Conservation (phyloP, 2,113 vertebrate genomes). For the Ia io region DNA sequence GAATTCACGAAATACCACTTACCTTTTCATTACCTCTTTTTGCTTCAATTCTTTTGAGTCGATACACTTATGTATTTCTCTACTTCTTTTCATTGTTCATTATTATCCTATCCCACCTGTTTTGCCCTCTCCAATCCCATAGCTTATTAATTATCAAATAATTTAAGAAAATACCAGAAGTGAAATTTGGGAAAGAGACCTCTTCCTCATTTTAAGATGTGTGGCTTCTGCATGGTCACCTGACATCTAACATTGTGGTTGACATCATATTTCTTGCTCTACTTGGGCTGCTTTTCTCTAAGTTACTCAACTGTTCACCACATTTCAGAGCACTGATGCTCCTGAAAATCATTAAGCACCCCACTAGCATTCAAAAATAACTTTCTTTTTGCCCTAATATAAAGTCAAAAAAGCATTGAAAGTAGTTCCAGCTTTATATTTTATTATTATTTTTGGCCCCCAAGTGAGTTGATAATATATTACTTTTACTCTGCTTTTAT, state of each 20-base stretch:
- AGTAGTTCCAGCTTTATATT: background rate
- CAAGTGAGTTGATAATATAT: conserved; percentile 42
- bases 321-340: background rate
- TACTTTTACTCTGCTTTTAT: conserved; percentile 34
- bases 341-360: background rate
- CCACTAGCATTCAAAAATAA: background rate
- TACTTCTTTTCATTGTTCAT: background rate
- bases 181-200: background rate
- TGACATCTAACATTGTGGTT: background rate
- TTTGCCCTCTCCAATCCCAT: background rate
- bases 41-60: background rate
- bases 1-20: background rate
- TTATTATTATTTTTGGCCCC: background rate
- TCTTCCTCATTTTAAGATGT: background rate
- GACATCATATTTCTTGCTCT: background rate
- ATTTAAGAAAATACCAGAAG: background rate
- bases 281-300: background rate
- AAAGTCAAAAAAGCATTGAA: conserved; percentile 5
- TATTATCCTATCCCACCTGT: background rate
- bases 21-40: background rate
- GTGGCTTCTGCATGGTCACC: rapidly evolving
- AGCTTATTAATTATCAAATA: conserved; percentile 6
- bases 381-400: background rate
- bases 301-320: background rate
- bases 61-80: background rate